Conservation (phyloP, 1,140 invertebrate species). For the Myzus persicae region DNA sequence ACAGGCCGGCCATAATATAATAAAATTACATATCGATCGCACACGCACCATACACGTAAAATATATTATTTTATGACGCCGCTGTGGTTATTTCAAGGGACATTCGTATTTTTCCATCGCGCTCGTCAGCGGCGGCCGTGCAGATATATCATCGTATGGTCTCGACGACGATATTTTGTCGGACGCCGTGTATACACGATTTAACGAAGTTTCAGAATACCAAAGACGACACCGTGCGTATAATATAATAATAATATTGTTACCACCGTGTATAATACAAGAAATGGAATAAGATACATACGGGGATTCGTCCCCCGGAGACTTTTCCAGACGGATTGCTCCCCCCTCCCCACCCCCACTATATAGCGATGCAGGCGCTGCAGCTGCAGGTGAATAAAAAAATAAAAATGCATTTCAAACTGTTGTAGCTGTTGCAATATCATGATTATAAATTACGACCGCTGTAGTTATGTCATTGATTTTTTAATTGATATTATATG, state of each 20-base stretch:
- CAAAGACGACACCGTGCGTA: neutral
- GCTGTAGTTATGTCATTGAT: neutral
- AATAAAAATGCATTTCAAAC: neutral
- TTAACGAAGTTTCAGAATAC: neutral
- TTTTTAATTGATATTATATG: neutral
- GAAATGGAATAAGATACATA: neutral
- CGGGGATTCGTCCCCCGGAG: neutral
- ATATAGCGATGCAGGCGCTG: neutral
- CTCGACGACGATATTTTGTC: neutral
- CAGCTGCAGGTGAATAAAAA: neutral
- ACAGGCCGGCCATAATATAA: neutral
- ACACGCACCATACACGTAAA: neutral
- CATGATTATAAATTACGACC: neutral
- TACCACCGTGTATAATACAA: neutral
- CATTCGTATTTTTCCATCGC: neutral
- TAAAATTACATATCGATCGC: neutral
- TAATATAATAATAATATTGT: slow-evolving; percentile 14
- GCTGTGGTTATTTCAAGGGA: neutral
- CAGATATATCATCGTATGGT: neutral
- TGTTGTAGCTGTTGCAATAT: neutral
- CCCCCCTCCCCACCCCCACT: too few relatives aligned
- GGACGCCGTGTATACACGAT: neutral
- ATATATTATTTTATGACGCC: neutral
- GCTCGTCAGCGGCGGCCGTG: neutral
- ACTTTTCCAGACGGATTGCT: neutral